Conservation (phyloP, 2,888 invertebrate species). For the Temnothorax rugatulus region DNA sequence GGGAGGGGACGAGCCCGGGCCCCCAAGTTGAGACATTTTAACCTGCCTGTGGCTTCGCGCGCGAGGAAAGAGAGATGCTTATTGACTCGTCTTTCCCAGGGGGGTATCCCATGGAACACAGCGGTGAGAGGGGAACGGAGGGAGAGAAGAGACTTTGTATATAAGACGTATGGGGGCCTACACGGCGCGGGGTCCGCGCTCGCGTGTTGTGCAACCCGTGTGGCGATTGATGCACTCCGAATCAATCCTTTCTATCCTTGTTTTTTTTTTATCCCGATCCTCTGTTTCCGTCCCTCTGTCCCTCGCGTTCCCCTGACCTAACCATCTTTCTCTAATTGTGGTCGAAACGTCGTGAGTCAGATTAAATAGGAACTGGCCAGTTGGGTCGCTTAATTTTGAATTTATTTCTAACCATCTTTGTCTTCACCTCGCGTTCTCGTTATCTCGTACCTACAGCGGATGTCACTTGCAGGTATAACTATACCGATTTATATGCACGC, state of each 20-base stretch:
- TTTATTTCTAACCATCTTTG: too few relatives aligned
- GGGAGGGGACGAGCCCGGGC: constrained; percentile 70
- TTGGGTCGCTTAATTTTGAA: too few relatives aligned
- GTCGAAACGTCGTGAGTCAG: too few relatives aligned
- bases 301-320: neutral
- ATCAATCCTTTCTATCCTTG: constrained; percentile 4
- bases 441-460: constrained; percentile 67
- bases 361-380: too few relatives aligned
- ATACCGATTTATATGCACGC: constrained; percentile 79
- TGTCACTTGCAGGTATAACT: constrained; percentile 76
- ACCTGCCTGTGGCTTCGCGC: constrained; percentile 78
- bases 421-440: constrained; percentile 1
- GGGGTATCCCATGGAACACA: constrained; percentile 65
- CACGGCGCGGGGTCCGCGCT: constrained; percentile 15
- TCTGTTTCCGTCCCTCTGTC: neutral
- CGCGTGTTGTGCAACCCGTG: neutral
- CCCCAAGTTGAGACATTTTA: constrained; percentile 84
- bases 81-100: constrained; percentile 80
- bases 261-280: neutral
- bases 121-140: constrained; percentile 30
- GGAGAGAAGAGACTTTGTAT: constrained; percentile 68
- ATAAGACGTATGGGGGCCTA: constrained; percentile 76
- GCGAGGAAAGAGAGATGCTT: constrained; percentile 76
- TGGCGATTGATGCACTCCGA: constrained; percentile 17
- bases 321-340: too few relatives aligned